A percentile compares a stretch with the other conserved stretches of the same genome.
Evolutionary conservation across 2,888 invertebrate genomes (phyloP).

Genomic region (Seladonia tumulorum): DNA sequence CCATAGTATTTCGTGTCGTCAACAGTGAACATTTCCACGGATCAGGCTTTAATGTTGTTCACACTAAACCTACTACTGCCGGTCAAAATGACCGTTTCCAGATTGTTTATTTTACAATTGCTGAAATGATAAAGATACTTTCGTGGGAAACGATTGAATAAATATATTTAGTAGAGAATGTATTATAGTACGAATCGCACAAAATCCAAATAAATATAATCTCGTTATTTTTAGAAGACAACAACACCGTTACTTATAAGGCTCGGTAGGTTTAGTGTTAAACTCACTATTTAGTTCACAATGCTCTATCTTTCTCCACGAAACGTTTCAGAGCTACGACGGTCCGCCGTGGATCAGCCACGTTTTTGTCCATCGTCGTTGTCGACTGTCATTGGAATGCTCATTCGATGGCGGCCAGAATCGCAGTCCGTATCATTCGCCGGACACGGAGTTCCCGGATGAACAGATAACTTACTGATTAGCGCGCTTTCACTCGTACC

Average conservation of each 20-base stretch:
- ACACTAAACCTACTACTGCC: no score
- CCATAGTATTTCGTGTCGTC: neutral
- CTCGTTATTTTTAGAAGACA: no score
- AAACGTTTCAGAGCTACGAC: neutral
- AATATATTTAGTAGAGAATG: no score
- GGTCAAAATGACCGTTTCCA: no score
- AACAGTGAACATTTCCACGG: neutral
- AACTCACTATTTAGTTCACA: neutral
- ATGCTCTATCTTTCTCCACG: neutral
- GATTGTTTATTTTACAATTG: no score
- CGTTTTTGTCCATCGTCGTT: neutral
- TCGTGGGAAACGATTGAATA: no score
- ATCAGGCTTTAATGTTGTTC: neutral
- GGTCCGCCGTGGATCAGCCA: neutral
- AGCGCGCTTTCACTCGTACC: constrained; percentile 32
- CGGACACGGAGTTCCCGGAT: constrained; percentile 74
- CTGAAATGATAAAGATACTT: no score
- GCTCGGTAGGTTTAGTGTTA: neutral
- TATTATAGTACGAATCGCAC: no score
- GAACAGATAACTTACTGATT: constrained; percentile 68
- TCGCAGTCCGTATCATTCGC: constrained; percentile 41
- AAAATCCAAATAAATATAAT: no score
- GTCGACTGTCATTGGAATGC: neutral
- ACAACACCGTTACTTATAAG: no score
- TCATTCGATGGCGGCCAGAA: neutral